These are phyloP conservation scores for Ophiodon elongatus DNA, from an alignment of 2,113 vertebrate species.

Conservation along the genomic window DNA sequence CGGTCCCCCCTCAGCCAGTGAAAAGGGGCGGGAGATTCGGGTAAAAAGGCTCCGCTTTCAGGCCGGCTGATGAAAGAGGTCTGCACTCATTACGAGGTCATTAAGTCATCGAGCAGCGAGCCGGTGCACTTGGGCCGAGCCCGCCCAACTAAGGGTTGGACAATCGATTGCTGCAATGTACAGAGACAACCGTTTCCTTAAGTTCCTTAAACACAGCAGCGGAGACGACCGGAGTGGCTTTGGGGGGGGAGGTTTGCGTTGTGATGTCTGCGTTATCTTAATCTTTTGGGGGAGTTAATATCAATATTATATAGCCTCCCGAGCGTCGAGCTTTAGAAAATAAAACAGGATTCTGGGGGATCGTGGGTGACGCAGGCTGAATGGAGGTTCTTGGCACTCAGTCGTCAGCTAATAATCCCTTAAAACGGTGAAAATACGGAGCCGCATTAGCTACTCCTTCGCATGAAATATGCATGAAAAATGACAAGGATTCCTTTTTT, in stretches of 20 bases:
- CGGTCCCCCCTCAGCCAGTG: not conserved
- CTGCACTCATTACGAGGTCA: conserved; percentile 79
- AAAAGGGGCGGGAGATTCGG: conserved; percentile 20
- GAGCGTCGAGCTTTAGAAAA: conserved; percentile 39
- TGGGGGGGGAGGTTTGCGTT: not conserved
- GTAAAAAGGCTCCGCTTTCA: conserved; percentile 53
- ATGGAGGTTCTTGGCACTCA: conserved; percentile 56
- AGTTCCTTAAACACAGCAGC: conserved; percentile 35
- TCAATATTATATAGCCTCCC: conserved; percentile 29
- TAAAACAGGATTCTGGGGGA: conserved; percentile 40
- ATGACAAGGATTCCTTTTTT: conserved; percentile 30
- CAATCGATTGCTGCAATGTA: conserved; percentile 73
- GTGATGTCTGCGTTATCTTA: conserved; percentile 40
- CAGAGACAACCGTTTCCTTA: conserved; percentile 35
- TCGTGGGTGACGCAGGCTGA: conserved; percentile 55
- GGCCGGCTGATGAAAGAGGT: conserved; percentile 59
- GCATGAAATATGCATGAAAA: conserved; percentile 58
- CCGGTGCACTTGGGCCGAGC: conserved; percentile 42
- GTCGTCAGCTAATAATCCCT: conserved; percentile 73
- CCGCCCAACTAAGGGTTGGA: conserved; percentile 40
- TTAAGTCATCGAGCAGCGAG: conserved; percentile 79
- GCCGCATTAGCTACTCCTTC: conserved; percentile 32
- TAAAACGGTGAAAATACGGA: conserved; percentile 43
- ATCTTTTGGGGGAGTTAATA: conserved; percentile 21
- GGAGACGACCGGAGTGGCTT: conserved; percentile 18